Base-by-base conservation (phyloP, 2,888 invertebrate species). In the Drosophila nr. perissopoda region DNA sequence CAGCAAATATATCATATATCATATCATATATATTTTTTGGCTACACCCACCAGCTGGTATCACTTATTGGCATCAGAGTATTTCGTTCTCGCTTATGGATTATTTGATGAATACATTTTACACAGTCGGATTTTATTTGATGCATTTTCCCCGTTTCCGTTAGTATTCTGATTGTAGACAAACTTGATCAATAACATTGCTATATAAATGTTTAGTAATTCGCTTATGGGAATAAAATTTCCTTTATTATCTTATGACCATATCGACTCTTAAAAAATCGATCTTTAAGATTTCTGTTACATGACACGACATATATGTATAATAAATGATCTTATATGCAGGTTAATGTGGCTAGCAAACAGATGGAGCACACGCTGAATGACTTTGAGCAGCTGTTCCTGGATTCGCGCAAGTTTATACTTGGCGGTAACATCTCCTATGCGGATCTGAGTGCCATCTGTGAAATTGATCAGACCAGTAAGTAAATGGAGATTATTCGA, bases 401-500 rank as follows among this genome's bases (percentile, higher is more conserved):
- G 60, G 79, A 88, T 59, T 89, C 90, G 59, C 86, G 85, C 75
- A 83, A 94, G 36, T 95, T 94, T 80, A 94, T 96, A 67, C 93
- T 94, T 16, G 96, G 96, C 0, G 93, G 96, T 80, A 92, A 94
- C 53, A 93, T 96, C 16, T 95, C 95, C 2, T 95, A 96, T 46
- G 97, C 97, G 0, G 97, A 97, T 92, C 92, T 97, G 65, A 93
- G 96, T 78, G 96, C 96, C 2, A 95, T 95, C 18, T 96, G 96
- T 82, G 97, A 97, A 93, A 91, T 97, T 67, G 97, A 97, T 92
- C 96, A 97, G 92, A 95, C 96, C 65, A 94, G 96, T 96, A 93
- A 94, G 83, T 61, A 46, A 10, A 1, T 25, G 13, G 16, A 25
- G 46, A 16, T 8, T 16, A 46, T 16, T 46, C 16, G 0, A 13